A percentile compares a stretch with the other conserved stretches of the same genome.
These are phyloP conservation scores for Anodontia alba DNA, from an alignment of 2,888 invertebrate species.

Conservation along the genomic window DNA sequence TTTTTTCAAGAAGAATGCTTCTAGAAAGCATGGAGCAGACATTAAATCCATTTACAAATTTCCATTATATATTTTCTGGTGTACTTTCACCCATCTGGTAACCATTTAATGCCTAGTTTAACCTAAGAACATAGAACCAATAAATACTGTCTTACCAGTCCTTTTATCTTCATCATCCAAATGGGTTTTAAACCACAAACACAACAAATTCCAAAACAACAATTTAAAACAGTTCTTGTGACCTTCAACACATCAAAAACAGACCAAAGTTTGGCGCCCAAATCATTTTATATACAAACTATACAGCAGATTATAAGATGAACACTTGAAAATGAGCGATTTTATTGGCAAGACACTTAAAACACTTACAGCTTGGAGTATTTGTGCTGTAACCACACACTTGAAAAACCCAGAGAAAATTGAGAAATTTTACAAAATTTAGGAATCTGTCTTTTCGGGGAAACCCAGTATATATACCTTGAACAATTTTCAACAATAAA, in stretches of 20 bases:
- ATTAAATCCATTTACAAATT: too few species aligned
- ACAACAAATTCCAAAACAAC: not conserved
- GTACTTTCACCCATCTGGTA: too few species aligned
- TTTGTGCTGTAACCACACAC: not conserved
- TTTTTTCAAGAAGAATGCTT: too few species aligned
- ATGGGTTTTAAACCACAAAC: not conserved
- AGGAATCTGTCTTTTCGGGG: too few species aligned
- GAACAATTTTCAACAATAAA: too few species aligned
- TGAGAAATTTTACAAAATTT: too few species aligned
- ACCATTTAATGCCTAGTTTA: too few species aligned
- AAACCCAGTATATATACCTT: too few species aligned
- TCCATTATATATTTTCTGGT: too few species aligned
- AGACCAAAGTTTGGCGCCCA: constrained; percentile 8
- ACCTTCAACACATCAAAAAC: not conserved
- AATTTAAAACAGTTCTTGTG: not conserved
- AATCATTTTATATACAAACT: constrained; percentile 1
- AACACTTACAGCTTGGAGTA: not conserved
- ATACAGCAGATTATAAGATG: not conserved
- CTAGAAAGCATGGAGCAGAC: too few species aligned
- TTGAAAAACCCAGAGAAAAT: not conserved
- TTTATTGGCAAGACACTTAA: not conserved
- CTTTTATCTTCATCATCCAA: not conserved
- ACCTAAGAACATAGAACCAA: too few species aligned
- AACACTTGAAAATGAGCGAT: not conserved
- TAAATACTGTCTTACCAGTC: not conserved